Base-by-base conservation (phyloP, 2,113 vertebrate species). In the Sardina pilchardus region DNA sequence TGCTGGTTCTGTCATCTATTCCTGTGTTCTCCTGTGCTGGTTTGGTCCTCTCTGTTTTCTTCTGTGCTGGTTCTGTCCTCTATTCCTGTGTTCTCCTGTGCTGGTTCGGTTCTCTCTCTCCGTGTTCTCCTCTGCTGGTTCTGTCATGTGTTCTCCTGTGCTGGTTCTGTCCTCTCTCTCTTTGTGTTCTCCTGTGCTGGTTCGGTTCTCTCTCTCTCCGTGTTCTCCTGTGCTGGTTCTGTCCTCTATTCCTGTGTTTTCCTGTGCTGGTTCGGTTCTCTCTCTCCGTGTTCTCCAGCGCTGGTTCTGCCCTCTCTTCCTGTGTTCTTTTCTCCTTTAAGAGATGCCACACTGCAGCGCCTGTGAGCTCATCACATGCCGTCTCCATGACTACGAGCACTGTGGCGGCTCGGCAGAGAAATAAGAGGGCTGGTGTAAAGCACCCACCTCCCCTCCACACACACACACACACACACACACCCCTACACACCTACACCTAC, bases 321-420 rank as follows among this genome's bases (percentile, higher is more conserved):
- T 63, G 75, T 50, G 50, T 56, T 83, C 71, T 50, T 67, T 85
- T 88, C 92, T 89, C 93, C 93, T 94, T 94, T 92, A 94, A 89
- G 86, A 88, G 92, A 89, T 88, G 53, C 87, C 91, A 85, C 90
- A 88, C 91, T 92, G 93, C 90, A 94, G 93, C 92, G 92, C 91
- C 93, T 90, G 93, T 95, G 94, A 95, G 94, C 91, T 95, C 95
- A 95, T 95, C 92, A 91, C 93, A 93, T 91, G 93, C 91, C 88
- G 92, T 95, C 85, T 91, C 93, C 93, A 95, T 95, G 92, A 94
- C 93, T 94, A 95, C 94, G 90, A 92, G 93, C 92, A 93, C 94
- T 94, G 94, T 95, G 95, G 93, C 92, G 93, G 94, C 90, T 93
- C 92, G 87, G 93, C 92, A 94, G 91, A 92, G 93, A 92, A 94